Conservation (phyloP, 1,140 invertebrate species). For the Atta cephalotes region DNA sequence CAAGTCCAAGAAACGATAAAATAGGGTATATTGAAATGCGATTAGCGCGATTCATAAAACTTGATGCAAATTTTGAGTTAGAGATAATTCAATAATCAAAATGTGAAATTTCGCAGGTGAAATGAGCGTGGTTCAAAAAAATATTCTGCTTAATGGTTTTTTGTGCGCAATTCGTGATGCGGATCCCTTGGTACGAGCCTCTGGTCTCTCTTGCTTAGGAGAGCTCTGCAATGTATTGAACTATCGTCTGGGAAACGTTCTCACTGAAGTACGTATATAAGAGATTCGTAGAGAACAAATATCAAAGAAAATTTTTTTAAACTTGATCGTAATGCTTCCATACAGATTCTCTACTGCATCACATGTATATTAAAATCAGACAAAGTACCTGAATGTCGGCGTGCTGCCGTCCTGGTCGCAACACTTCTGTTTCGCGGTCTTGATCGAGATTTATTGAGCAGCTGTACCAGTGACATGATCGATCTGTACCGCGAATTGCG, state of each 20-base stretch:
- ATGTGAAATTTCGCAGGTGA: constrained; percentile 87
- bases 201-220: constrained; percentile 94
- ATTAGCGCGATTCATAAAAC: background rate
- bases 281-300: background rate
- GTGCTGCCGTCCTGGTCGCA: constrained; percentile 92
- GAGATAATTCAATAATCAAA: background rate
- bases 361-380: constrained; percentile 90
- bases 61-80: background rate
- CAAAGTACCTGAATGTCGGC: constrained; percentile 89
- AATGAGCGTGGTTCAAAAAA: constrained; percentile 90
- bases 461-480: constrained; percentile 89
- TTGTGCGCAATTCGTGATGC: constrained; percentile 89
- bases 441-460: constrained; percentile 89
- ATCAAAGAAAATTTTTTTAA: constrained; percentile 4
- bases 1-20: constrained; percentile 8
- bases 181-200: constrained; percentile 92
- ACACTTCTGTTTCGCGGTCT: constrained; percentile 91
- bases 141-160: constrained; percentile 91
- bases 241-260: constrained; percentile 90
- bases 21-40: background rate
- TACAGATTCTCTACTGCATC: constrained; percentile 90
- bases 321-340: constrained; percentile 43
- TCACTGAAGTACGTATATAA: constrained; percentile 89
- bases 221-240: constrained; percentile 93
- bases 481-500: constrained; percentile 91